phyloP scores from a whole-genome alignment of 2,797 vertebrate genomes.

The Tolypeutes matacus region DNA sequence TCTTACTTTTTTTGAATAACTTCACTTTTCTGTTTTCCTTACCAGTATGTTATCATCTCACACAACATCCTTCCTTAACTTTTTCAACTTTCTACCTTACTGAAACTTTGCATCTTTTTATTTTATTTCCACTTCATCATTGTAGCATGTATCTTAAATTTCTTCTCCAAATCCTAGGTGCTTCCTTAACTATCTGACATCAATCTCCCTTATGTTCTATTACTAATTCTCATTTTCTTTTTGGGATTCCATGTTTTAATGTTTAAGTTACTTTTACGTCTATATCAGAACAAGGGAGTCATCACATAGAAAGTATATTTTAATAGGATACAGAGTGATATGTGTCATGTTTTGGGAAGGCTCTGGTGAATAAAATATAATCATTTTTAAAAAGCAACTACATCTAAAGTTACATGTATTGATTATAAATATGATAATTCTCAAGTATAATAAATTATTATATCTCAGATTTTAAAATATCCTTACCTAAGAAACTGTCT shows the following conservation, averaged over 20 bases:
- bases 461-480: not conserved
- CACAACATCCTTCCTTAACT: not conserved
- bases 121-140: slow-evolving; percentile 27
- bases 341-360: not conserved
- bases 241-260: not conserved
- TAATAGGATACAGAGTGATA: not conserved
- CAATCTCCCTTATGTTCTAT: not conserved
- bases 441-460: not conserved
- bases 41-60: not conserved
- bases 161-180: not conserved
- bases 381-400: not conserved
- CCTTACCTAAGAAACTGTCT: not conserved
- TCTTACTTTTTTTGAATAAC: not conserved
- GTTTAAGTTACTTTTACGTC: slow-evolving; percentile 28
- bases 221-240: not conserved
- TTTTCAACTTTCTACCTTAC: not conserved
- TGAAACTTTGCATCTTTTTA: not conserved
- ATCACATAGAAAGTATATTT: not conserved
- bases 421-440: slow-evolving; percentile 23
- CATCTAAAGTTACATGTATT: not conserved
- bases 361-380: not conserved
- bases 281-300: not conserved
- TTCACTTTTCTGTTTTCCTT: not conserved
- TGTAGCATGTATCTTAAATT: not conserved
- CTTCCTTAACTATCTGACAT: not conserved